Conservation (phyloP, 2,797 vertebrate species). For the Chelmon rostratus region DNA sequence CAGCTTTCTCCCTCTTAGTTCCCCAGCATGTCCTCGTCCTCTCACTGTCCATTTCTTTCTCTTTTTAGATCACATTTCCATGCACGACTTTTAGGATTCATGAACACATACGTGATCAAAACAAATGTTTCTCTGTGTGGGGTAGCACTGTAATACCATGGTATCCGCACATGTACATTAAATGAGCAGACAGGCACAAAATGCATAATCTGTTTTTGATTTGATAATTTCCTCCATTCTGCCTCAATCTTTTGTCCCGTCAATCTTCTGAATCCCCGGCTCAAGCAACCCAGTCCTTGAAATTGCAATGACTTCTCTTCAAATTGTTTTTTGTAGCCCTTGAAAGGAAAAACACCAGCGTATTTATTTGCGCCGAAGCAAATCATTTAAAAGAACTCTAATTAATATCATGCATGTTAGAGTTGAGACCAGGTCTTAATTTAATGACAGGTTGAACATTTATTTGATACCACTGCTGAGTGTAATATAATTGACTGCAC, state of each 20-base stretch:
- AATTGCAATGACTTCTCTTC: slow-evolving; percentile 3
- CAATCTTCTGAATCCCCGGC: slow-evolving; percentile 26
- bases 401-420: slow-evolving; percentile 1
- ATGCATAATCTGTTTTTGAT: slow-evolving; percentile 39
- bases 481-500: slow-evolving; percentile 15
- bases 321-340: slow-evolving; percentile 3
- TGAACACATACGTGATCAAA: neutral
- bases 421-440: neutral
- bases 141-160: slow-evolving; percentile 7
- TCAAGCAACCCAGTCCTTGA: slow-evolving; percentile 20
- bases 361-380: slow-evolving; percentile 19
- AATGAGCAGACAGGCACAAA: slow-evolving; percentile 6
- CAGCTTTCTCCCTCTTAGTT: neutral
- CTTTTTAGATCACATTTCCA: neutral
- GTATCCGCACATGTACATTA: neutral
- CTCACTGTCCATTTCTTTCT: slow-evolving; percentile 23
- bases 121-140: slow-evolving; percentile 1
- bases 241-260: slow-evolving; percentile 25
- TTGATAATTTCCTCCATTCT: slow-evolving; percentile 47
- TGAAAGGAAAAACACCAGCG: slow-evolving; percentile 32
- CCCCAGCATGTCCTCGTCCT: too few species aligned
- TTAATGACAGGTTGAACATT: slow-evolving; percentile 21
- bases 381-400: slow-evolving; percentile 20
- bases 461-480: slow-evolving; percentile 7
- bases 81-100: slow-evolving; percentile 12